Conservation (phyloP, 2,888 invertebrate genomes). For the Masnerella sp. region DNA sequence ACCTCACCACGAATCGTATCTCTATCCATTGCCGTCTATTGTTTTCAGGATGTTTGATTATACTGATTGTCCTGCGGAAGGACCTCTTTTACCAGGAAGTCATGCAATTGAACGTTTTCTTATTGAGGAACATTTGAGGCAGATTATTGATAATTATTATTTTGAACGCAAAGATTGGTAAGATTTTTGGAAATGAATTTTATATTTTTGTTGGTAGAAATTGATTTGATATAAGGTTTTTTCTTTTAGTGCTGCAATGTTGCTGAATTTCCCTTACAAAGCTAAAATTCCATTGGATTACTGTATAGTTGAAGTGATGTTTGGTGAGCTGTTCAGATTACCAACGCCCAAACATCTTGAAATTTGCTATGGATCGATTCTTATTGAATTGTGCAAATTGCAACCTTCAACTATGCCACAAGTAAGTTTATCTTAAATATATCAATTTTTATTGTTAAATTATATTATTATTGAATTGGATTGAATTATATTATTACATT, state of each 20-base stretch:
- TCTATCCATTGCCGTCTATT: conserved; percentile 96
- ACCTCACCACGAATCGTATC: conserved; percentile 92
- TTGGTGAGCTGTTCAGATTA: conserved; percentile 95
- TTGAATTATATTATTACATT: too few species aligned
- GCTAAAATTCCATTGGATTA: conserved; percentile 97
- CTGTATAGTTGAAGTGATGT: conserved; percentile 98
- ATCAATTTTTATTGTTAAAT: conserved; percentile 3
- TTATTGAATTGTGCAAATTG: conserved; percentile 97
- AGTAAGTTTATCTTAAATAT: conserved; percentile 72
- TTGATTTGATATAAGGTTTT: neutral
- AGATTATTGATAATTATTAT: conserved; percentile 93
- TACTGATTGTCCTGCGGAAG: conserved; percentile 96
- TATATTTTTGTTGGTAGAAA: too few species aligned
- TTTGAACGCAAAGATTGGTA: conserved; percentile 96
- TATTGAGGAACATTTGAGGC: conserved; percentile 97
- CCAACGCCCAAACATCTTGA: conserved; percentile 93
- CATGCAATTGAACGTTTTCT: conserved; percentile 98
- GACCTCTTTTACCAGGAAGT: conserved; percentile 93
- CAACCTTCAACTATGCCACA: conserved; percentile 98
- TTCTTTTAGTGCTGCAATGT: conserved; percentile 85
- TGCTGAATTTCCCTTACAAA: conserved; percentile 95
- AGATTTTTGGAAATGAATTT: conserved; percentile 40
- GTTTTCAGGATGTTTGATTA: conserved; percentile 99
- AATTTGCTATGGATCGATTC: conserved; percentile 94
- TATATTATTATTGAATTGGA: too few species aligned